A percentile compares a stretch with the other conserved stretches of the same genome.
phyloP scores from a whole-genome alignment of 1,140 invertebrate genomes.

The Caerostris extrusa region DNA sequence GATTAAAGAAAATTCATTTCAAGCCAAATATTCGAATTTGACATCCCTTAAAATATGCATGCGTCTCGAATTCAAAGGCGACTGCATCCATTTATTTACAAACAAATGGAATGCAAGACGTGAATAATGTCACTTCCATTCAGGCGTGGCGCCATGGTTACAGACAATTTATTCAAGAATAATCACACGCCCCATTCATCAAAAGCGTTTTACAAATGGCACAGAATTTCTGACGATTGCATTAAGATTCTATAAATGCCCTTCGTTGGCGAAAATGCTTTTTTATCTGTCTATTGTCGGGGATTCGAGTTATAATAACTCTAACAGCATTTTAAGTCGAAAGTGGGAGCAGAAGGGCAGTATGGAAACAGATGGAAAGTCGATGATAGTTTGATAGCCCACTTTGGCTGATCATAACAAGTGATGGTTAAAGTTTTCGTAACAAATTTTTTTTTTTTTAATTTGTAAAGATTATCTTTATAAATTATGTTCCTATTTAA shows the following conservation, averaged over 20 bases:
- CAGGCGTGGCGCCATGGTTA: neutral
- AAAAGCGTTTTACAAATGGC: constrained; percentile 46
- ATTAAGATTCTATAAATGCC: constrained; percentile 69
- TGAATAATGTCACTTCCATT: constrained; percentile 50
- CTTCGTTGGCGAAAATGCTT: neutral
- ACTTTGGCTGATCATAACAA: neutral
- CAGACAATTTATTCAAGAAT: constrained; percentile 65
- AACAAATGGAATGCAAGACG: constrained; percentile 21
- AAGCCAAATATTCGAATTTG: neutral
- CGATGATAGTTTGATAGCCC: constrained; percentile 15
- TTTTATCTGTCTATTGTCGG: constrained; percentile 16
- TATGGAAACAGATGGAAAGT: neutral
- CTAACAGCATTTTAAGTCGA: constrained; percentile 29
- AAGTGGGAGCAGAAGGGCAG: no score
- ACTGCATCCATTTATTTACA: neutral
- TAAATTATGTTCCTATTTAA: no score
- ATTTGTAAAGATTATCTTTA: no score
- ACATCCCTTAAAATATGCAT: no score
- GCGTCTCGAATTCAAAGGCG: neutral
- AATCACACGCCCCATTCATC: constrained; percentile 69
- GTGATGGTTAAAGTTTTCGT: neutral
- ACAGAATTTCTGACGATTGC: neutral
- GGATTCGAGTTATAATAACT: constrained; percentile 7
- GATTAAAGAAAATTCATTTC: no score
- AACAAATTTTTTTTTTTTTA: neutral